Base-by-base conservation (phyloP, 2,797 vertebrate species). In the Gambusia yucatana region DNA sequence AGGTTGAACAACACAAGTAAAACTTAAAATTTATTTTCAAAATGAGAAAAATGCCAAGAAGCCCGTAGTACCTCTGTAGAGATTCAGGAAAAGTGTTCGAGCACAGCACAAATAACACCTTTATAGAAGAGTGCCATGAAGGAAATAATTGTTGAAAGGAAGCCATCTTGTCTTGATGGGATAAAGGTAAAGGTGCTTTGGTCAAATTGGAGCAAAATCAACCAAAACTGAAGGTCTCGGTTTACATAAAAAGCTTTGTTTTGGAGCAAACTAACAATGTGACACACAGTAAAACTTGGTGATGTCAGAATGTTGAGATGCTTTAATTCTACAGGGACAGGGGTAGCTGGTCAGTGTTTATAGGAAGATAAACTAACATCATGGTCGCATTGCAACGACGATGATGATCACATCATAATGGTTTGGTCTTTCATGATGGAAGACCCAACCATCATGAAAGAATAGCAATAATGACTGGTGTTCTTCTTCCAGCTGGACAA, bases 1-100 rank as follows among this genome's bases (percentile, higher is more conserved):
- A 69, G 22, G 22, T n/a, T 44, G 39, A 92, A 85, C 94, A 92
- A 95, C 95, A 94, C 95, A 69, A n/a, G 25, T 94, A 87, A 85
- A 93, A 89, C 90, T 63, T 46, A 77, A 86, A 82, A 81, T 90
- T 87, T 91, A 81, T 91, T 33, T 33, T 75, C 16, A 39, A 69
- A 69, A 69, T 0, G 3, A 25, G 22, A 69, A 69, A 43, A 25
- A 39, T 8, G 4, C 30, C 22, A 11, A 69, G 39, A 69, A 69
- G 11, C 39, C 65, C 33, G 13, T 25, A 22, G 20, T 6, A 25
- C 39, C 0, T 41, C 20, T 22, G 22, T 2, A 14, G 39, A 69
- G 39, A 69, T 69, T 13, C 41, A 69, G 65, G n/a, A 69, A 69
- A 67, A 4, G 14, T 20, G 3, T 3, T 39, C 33, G 39, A 67